Percentiles rank a stretch among this genome's conserved stretches.
These are phyloP conservation scores for Tangara arthus DNA, from an alignment of 2,797 vertebrate species.

Conservation along the genomic window DNA sequence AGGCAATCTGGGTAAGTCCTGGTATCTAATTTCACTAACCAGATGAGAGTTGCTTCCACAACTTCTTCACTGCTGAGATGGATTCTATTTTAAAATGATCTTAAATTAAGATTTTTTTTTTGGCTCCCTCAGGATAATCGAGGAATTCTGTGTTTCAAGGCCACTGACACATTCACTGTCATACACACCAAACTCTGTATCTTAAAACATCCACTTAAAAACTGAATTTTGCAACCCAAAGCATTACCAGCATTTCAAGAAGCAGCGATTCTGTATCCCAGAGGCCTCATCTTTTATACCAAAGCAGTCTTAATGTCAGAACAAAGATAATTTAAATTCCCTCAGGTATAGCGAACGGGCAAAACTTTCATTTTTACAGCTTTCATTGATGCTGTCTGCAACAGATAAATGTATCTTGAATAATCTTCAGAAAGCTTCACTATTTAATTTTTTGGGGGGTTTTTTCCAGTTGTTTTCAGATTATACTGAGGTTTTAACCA, in stretches of 20 bases:
- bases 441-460: background rate
- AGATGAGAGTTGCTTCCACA: background rate
- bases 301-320: background rate
- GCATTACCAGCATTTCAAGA: background rate
- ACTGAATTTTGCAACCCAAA: background rate
- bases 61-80: background rate
- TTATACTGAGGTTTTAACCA: background rate
- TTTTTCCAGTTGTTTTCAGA: background rate
- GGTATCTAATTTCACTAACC: background rate
- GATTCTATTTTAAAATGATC: background rate
- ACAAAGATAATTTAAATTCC: background rate
- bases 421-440: background rate
- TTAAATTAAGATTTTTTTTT: background rate
- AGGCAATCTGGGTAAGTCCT: background rate
- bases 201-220: background rate
- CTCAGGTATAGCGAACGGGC: rapidly evolving
- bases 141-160: background rate
- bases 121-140: background rate
- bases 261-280: background rate
- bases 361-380: background rate
- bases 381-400: background rate
- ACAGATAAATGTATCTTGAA: background rate
- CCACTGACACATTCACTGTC: background rate
- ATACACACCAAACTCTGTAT: background rate
- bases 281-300: background rate